Evolutionary conservation across 1,140 invertebrate genomes (phyloP).

Genomic region (Euschistus heros): DNA sequence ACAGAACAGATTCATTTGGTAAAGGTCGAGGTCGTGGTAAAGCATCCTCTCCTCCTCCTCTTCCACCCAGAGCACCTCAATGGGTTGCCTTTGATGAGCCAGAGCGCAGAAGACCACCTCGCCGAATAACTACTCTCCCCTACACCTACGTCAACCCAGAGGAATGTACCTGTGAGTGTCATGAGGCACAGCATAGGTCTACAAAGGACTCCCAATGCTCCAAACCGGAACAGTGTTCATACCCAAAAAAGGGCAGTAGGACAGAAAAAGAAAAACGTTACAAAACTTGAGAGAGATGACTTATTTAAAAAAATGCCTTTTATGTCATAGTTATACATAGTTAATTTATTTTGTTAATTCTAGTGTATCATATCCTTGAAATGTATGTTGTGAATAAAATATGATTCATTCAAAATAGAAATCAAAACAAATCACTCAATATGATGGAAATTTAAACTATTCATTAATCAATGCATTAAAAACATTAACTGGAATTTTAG

Average conservation of each 20-base stretch:
- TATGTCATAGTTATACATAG: conserved; percentile 12
- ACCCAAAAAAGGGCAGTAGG: conserved; percentile 17
- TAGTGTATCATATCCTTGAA: too few relatives aligned
- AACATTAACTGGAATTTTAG: too few relatives aligned
- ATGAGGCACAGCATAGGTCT: conserved; percentile 39
- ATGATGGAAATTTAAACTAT: too few relatives aligned
- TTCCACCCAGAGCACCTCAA: conserved; percentile 42
- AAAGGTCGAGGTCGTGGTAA: neutral
- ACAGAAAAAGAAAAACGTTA: conserved; percentile 23
- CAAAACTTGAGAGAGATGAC: conserved; percentile 15
- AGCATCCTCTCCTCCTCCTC: conserved; percentile 36
- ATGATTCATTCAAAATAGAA: too few relatives aligned
- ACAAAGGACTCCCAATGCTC: conserved; percentile 19
- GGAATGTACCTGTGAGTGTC: conserved; percentile 72
- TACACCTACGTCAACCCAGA: conserved; percentile 73
- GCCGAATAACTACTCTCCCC: conserved; percentile 67
- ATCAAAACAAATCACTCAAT: too few relatives aligned
- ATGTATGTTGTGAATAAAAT: too few relatives aligned
- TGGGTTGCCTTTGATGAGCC: conserved; percentile 83
- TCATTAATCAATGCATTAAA: too few relatives aligned
- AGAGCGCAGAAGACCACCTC: conserved; percentile 61
- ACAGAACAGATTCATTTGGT: neutral
- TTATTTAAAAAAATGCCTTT: conserved; percentile 15
- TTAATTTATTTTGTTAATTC: neutral
- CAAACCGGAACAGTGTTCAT: conserved; percentile 12